Percentiles rank a stretch among this genome's conserved stretches.
Evolutionary conservation across 2,113 vertebrate species (phyloP).

Genomic region (Puffinus mauretanicus): DNA sequence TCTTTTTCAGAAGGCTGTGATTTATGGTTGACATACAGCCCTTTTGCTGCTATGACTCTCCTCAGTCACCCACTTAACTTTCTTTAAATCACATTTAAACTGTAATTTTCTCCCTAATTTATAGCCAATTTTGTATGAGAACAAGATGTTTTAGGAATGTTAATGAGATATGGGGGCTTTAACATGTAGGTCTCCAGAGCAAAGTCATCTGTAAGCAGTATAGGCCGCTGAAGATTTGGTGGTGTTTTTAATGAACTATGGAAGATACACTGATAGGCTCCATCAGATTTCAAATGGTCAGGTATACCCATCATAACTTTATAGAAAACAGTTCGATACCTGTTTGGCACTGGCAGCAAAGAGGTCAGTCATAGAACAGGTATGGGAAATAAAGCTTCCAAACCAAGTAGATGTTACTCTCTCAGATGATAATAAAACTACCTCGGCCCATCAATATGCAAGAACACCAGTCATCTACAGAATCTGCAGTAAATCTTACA

Average conservation of each 20-base stretch:
- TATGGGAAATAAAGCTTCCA: background rate
- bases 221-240: background rate
- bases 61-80: slow-evolving; percentile 41
- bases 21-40: slow-evolving; percentile 1
- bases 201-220: background rate
- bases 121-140: slow-evolving; percentile 29
- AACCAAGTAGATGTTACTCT: background rate
- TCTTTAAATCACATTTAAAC: slow-evolving; percentile 48
- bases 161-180: slow-evolving; percentile 9
- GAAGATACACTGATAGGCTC: background rate
- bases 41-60: background rate
- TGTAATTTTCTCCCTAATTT: slow-evolving; percentile 50
- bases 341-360: background rate
- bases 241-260: background rate
- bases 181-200: background rate
- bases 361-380: background rate
- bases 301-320: background rate
- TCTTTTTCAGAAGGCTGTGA: background rate
- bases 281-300: background rate
- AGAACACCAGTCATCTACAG: background rate
- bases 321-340: background rate
- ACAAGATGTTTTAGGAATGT: slow-evolving; percentile 5
- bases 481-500: background rate
- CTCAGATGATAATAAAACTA: background rate
- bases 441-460: background rate